Base-by-base conservation (phyloP, 2,113 vertebrate genomes). In the Hirundichthys speculiger region DNA sequence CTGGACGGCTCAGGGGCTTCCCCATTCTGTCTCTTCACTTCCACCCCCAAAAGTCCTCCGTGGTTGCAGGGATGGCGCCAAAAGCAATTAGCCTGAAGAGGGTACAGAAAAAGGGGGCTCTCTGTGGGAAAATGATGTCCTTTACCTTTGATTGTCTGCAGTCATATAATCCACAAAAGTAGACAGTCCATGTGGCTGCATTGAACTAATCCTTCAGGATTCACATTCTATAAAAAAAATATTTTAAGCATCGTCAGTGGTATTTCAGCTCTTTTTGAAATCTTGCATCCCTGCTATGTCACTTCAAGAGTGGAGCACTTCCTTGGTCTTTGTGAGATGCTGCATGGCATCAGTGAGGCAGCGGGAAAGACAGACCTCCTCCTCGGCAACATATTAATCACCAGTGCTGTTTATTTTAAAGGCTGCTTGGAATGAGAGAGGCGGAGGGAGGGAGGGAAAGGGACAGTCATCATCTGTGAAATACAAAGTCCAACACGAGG, bases 1-100 rank as follows among this genome's bases (percentile, higher is more conserved):
- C 98, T 15, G 98, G 98, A 54, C 96, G 92, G 91, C 97, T 99
- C 60, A 99, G 93, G 70, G 98, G 98, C 87, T 99, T 99, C 89
- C 98, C 98, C 98, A 99, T 99, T 57, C 41, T 83, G 65, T 8
- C 49, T 11, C 15, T 21, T 34, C 52, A 14, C 60, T 54, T 66
- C 16, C 18, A 8, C 41, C 63, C 65, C 50, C 68, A 42, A 69
- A 71, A 70, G 45, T 61, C 24, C 19, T 40, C n/a, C 3, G 59
- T 10, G 46, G 39, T 38, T 49, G 69, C 56, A 75, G 69, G 20
- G 64, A 62, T 21, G 51, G 22, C 70, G 64, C 64, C 64, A 34
- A 15, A 4, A 71, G 16, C 47, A 67, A 77, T 34, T 7, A 69
- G 69, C 51, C 1, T 15, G 27, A 77, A 61, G 63, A 57, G 4